These are phyloP conservation scores for Cinclus cinclus DNA, from an alignment of 2,113 vertebrate species.

Conservation along the genomic window DNA sequence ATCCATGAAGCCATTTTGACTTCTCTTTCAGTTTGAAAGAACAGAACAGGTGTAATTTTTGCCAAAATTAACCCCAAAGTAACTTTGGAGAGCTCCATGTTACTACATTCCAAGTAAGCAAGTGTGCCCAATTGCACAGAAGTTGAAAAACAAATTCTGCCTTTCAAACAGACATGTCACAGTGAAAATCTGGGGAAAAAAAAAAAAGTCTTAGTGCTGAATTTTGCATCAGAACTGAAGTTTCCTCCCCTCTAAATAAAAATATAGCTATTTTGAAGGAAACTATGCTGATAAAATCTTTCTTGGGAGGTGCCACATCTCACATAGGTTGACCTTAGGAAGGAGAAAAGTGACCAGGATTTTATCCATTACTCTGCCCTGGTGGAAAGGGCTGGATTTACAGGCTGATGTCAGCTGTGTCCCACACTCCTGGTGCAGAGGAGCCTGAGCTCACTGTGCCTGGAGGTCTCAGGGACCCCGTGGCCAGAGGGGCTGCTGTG, in stretches of 20 bases:
- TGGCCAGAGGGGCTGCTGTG: accelerated
- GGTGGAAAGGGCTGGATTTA: not conserved
- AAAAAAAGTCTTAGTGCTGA: not conserved
- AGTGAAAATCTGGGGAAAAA: not conserved
- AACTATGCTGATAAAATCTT: not conserved
- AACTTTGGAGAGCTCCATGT: not conserved
- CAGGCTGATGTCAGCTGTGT: not conserved
- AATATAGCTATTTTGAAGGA: not conserved
- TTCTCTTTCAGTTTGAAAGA: not conserved
- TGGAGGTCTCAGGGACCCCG: not conserved
- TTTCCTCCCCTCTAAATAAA: not conserved
- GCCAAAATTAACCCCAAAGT: not conserved
- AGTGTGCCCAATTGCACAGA: not conserved
- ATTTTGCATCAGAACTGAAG: not conserved
- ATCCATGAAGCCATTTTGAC: not conserved
- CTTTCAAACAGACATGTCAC: not conserved
- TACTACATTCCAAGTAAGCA: not conserved
- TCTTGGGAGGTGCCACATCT: accelerated
- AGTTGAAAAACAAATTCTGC: not conserved
- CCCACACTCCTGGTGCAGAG: not conserved
- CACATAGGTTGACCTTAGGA: not conserved
- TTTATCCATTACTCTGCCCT: not conserved
- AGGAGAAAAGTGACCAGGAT: not conserved
- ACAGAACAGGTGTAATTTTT: not conserved
- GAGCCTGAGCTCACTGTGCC: accelerated